phyloP scores from a whole-genome alignment of 2,113 vertebrate species.

The Pluvialis apricaria region DNA sequence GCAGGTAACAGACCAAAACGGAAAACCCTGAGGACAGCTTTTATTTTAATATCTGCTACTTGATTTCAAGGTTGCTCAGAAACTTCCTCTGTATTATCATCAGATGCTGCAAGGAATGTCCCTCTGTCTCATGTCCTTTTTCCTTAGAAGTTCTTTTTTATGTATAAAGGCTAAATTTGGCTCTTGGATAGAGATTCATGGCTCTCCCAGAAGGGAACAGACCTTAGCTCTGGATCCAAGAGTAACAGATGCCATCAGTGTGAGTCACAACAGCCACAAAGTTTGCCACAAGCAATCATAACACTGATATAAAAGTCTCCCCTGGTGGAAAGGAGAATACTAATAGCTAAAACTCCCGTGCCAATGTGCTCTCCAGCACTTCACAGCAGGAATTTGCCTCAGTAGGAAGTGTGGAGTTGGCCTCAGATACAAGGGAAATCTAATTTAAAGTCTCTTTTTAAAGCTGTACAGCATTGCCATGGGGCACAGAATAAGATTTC shows the following conservation, averaged over 20 bases:
- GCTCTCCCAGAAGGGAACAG: slow-evolving; percentile 8
- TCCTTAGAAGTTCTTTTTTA: neutral
- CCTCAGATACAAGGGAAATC: neutral
- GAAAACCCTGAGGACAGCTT: neutral
- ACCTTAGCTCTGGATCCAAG: slow-evolving; percentile 20
- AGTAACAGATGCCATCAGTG: slow-evolving; percentile 31
- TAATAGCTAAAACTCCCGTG: neutral
- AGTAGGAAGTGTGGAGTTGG: neutral
- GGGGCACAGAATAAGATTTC: neutral
- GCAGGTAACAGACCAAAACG: neutral
- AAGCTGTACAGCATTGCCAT: neutral
- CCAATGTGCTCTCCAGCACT: neutral
- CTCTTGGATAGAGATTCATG: neutral
- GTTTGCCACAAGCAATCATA: slow-evolving; percentile 27
- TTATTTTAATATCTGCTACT: neutral
- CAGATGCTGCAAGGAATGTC: neutral
- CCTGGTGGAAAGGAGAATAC: neutral
- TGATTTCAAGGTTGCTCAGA: neutral
- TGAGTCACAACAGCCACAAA: slow-evolving; percentile 39
- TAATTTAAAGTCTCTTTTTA: neutral
- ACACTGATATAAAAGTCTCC: neutral
- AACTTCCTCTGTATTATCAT: neutral
- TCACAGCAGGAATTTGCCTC: neutral
- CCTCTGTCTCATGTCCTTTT: neutral
- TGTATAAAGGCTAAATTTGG: neutral